A percentile compares a stretch with the other conserved stretches of the same genome.
Conservation (phyloP, 2,888 invertebrate genomes). For the Caenorhabditis drosophilae region DNA sequence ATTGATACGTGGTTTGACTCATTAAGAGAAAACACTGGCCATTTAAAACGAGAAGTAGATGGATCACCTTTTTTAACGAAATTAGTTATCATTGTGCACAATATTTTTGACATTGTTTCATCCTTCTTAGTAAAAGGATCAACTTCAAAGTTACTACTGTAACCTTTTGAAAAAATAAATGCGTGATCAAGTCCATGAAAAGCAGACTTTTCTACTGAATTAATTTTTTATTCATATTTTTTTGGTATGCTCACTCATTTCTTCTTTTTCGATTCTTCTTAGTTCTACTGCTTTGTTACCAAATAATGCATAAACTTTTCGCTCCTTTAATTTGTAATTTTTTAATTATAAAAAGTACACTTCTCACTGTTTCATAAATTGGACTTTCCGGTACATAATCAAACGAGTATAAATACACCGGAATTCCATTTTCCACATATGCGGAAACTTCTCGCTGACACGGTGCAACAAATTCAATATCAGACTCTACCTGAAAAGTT, state of each 20-base stretch:
- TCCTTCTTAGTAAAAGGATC: conserved; percentile 64
- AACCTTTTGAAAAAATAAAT: conserved; percentile 68
- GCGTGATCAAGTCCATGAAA: conserved; percentile 69
- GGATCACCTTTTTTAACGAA: conserved; percentile 60
- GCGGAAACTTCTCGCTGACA: conserved; percentile 63
- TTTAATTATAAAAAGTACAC: conserved; percentile 7
- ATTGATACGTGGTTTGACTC: conserved; percentile 57
- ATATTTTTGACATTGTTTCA: conserved; percentile 60
- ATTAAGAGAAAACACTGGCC: conserved; percentile 55
- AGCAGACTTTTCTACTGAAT: conserved; percentile 43
- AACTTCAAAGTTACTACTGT: conserved; percentile 59
- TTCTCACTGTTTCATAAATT: conserved; percentile 64
- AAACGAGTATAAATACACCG: conserved; percentile 67
- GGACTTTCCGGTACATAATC: conserved; percentile 65
- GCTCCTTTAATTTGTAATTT: conserved; percentile 30
- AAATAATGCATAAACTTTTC: conserved; percentile 56
- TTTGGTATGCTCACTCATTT: conserved; percentile 15
- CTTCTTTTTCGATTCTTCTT: conserved; percentile 43
- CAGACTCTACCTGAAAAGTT: conserved; percentile 67
- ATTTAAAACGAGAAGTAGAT: conserved; percentile 52
- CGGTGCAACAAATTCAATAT: conserved; percentile 69
- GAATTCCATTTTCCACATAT: conserved; percentile 54
- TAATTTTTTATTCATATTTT: neutral
- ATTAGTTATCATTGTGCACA: conserved; percentile 63
- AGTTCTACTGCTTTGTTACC: conserved; percentile 61